Evolutionary conservation across 1,140 invertebrate species (phyloP), one percentile per base, ranked within the genome.

Genomic region (Drosophila orena): DNA sequence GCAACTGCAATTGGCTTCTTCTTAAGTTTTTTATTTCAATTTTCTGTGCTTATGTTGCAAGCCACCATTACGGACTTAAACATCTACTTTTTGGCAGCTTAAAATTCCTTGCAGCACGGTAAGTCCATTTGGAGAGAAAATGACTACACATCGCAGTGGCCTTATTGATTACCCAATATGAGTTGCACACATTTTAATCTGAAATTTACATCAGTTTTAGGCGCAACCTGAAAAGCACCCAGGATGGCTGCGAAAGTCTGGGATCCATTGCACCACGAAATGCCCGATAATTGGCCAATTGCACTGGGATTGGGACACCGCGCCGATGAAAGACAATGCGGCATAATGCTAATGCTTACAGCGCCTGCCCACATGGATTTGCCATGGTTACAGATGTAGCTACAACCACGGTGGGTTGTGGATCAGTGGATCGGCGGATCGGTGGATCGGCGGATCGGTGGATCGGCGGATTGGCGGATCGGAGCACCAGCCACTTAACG

Each of bases 221-320:
- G 65, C 50, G 40, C 64, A 55, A 69, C 42, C 47, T 55, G 27
- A 44, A 44, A 57, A 17, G 42, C 50, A 47, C 42, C 27, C 47
- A 27, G 49, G 66, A 47, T 65, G 64, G 22, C 64, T 49, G 17
- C 3, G 62, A 38, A 69, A 46, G 65, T 54, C 50, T 70, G 64
- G 34, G 64, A 56, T 70, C 34, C 44, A 35, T 40, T 69, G 66
- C 64, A 37, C 43, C 64, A 70, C 49, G 65, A 70, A 70, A 71
- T 70, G 49, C 42, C 43, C 52, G 38, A 42, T 71, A 70, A 71
- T 71, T 71, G 68, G 68, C 68, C 68, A 71, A 71, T 69, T 71
- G 68, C 53, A 57, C 70, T 70, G 68, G 40, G 68, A 70, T 71
- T 71, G 65, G 40, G 68, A 71, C 68, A 57, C 35, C 43, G 42